Conservation (phyloP, 2,797 vertebrate genomes). For the Psittacula derbiana region DNA sequence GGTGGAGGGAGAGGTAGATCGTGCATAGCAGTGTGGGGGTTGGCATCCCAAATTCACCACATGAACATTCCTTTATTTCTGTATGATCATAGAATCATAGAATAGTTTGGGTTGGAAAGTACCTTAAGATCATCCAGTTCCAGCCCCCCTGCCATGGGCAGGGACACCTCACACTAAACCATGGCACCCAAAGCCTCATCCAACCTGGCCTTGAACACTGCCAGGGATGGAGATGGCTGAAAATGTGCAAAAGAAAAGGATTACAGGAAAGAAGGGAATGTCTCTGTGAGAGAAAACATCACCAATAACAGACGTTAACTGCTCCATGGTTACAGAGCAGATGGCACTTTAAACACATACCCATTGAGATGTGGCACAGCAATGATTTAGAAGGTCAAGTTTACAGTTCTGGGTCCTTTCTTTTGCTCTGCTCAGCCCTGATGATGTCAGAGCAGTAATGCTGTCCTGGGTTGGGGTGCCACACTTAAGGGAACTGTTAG, state of each 20-base stretch:
- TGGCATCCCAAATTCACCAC: not conserved
- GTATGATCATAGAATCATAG: too few relatives aligned
- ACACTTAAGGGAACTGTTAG: not conserved
- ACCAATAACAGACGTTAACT: not conserved
- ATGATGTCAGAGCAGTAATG: not conserved
- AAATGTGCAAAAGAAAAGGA: not conserved
- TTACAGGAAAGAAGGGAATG: not conserved
- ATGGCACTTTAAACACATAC: not conserved
- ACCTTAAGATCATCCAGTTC: too few relatives aligned
- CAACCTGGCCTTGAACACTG: too few relatives aligned
- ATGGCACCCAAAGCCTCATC: too few relatives aligned
- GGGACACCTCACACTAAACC: too few relatives aligned
- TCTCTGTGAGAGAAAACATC: not conserved
- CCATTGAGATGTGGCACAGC: not conserved
- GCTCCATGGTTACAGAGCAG: not conserved
- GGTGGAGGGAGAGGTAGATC: not conserved
- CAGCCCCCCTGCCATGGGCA: too few relatives aligned
- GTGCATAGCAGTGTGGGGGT: not conserved
- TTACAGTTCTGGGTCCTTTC: not conserved
- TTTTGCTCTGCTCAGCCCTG: not conserved
- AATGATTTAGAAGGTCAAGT: not conserved
- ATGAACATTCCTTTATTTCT: accelerated
- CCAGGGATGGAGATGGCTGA: not conserved
- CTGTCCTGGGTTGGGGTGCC: not conserved
- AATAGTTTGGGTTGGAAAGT: too few relatives aligned